Base-by-base conservation (phyloP, 2,113 vertebrate genomes). In the Chamaea fasciata region DNA sequence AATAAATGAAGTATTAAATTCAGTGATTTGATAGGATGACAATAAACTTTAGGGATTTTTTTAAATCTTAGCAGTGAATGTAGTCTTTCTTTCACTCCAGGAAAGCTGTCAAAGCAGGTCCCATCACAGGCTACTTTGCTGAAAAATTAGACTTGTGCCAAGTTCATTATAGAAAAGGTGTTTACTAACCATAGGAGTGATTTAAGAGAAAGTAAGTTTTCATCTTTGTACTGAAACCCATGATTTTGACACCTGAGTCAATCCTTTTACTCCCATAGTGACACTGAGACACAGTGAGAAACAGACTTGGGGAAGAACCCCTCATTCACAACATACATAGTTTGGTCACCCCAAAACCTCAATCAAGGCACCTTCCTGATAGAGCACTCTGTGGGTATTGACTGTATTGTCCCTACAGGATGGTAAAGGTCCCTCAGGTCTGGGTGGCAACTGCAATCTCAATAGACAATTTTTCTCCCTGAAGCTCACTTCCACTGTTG, bases 1-100 rank as follows among this genome's bases (percentile, higher is more conserved):
- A 90, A 83, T 71, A 70, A 63, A 89, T 74, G 53, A 92, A 90
- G 50, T 69, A 79, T 24, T 85, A 75, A 82, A 79, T 73, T 52
- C 18, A 64, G 8, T 7, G 35, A n/a, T 71, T 56, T 60, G 65
- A 56, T 42, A 80, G 35, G n/a, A 68, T 35, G 3, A 4, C 9
- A 41, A 70, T n/a, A 90, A 92, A 59, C 11, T 15, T 67, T 74
- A 71, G 10, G 6, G 63, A 83, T 87, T 91, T 42, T 69, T 81
- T 67, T 59, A 93, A 83, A 50, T 89, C 35, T 49, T 33, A 67
- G 23, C 26, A 67, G 41, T 30, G 9, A 31, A 42, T 42, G 3
- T 16, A 73, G 37, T 74, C 22, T 78, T 57, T 70, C 41, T 75
- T 68, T 80, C 10, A 42, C 24, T 92, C 20, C 20, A 67, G 41